Percentiles rank a stretch among this genome's conserved stretches.
Conservation (phyloP, 2,888 invertebrate species). For the Artemia sinica region DNA sequence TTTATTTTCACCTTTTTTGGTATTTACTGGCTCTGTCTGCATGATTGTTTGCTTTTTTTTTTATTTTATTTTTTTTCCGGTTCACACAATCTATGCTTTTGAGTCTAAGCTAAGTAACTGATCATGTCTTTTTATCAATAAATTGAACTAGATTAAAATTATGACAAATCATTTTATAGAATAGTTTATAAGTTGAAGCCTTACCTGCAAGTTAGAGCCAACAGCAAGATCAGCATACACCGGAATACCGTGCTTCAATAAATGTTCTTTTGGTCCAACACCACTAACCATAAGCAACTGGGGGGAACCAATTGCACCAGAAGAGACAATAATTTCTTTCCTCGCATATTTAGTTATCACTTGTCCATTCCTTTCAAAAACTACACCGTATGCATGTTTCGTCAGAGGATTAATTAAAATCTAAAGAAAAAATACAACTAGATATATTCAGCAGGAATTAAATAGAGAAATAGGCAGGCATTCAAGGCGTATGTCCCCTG, state of each 20-base stretch:
- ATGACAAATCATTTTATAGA: too few relatives aligned
- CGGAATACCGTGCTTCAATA: conserved; percentile 22
- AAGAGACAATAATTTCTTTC: conserved; percentile 25
- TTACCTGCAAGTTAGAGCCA: conserved; percentile 2
- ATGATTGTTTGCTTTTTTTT: too few relatives aligned
- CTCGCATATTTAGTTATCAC: conserved; percentile 18
- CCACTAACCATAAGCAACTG: conserved; percentile 24
- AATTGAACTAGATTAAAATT: too few relatives aligned
- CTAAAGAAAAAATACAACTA: not conserved
- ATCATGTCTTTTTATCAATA: too few relatives aligned
- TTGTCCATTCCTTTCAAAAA: conserved; percentile 20
- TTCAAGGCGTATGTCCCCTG: too few relatives aligned
- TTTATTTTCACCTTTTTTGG: too few relatives aligned
- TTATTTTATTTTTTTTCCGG: too few relatives aligned
- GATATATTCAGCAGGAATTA: not conserved
- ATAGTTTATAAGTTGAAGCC: not conserved
- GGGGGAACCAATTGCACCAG: conserved; percentile 25
- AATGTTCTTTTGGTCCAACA: conserved; percentile 24
- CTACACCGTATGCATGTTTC: conserved; percentile 38
- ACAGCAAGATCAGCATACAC: conserved; percentile 21
- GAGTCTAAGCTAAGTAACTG: too few relatives aligned
- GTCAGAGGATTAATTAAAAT: conserved; percentile 36
- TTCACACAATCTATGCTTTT: too few relatives aligned
- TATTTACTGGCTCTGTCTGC: too few relatives aligned
- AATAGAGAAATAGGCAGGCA: not conserved